A percentile compares a stretch with the other conserved stretches of the same genome.
Conservation (phyloP, 2,888 invertebrate genomes). For the Leptopterna dolabrata region DNA sequence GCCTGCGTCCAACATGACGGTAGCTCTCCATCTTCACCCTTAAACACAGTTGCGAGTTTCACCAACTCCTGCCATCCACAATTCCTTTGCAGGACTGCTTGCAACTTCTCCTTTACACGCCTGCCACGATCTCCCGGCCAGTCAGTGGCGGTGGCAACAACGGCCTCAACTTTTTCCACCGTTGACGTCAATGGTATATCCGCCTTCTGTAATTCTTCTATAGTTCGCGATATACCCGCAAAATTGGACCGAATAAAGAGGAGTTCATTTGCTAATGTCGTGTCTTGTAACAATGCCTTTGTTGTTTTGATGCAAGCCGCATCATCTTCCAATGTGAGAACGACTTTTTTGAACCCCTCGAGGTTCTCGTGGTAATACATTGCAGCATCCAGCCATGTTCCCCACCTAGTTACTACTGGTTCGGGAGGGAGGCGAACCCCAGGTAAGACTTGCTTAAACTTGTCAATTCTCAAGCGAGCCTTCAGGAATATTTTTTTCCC, state of each 20-base stretch:
- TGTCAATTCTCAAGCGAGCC: neutral
- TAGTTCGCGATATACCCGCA: neutral
- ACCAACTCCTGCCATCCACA: neutral
- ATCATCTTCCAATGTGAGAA: too few relatives aligned
- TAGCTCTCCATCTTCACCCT: neutral
- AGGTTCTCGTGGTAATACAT: neutral
- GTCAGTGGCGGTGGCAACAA: neutral
- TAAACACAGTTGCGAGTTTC: neutral
- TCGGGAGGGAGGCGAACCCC: neutral
- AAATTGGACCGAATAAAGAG: neutral
- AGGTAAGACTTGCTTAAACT: neutral
- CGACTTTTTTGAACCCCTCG: neutral
- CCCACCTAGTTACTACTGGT: neutral
- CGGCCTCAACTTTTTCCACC: neutral
- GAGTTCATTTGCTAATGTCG: neutral
- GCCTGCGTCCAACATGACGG: neutral
- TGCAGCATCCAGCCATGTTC: neutral
- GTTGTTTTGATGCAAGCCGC: too few relatives aligned
- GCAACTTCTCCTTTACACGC: neutral
- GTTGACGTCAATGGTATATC: neutral
- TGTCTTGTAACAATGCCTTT: neutral
- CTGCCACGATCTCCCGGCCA: slow-evolving; percentile 1
- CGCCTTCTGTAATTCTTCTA: neutral
- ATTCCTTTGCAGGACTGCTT: neutral
- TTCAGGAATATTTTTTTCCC: neutral